Evolutionary conservation across 2,113 vertebrate genomes (phyloP), one percentile per base, ranked within the genome.

Genomic region (Hippotragus niger): DNA sequence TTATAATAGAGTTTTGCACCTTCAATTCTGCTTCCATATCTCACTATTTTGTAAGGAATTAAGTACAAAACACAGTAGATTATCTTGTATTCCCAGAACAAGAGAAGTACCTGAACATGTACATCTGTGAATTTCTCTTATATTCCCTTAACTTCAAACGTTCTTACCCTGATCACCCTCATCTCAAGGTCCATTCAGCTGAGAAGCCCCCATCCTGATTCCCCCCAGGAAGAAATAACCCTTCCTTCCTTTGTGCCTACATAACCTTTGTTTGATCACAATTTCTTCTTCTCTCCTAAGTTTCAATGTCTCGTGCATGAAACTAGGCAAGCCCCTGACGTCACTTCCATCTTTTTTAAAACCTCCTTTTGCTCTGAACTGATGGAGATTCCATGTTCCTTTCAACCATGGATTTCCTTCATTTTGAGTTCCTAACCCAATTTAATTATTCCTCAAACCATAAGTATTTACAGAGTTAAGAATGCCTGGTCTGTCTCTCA

Each of bases 371-470:
- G 52, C 83, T 57, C 80, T 97, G 81, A 89, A 95, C 60, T 91
- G 71, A 87, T 13, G 14, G 58, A 80, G 78, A 96, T 50, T 92
- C 93, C 89, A 76, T 95, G 95, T 98, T 93, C 53, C 94, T 96
- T 93, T 96, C 86, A 96, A 91, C 93, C 71, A 36, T 45, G 43
- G 40, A 57, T 85, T 97, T 98, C 93, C 94, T 97, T 97, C 96
- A 96, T 94, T 97, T 93, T 96, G 88, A 60, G 93, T 96, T 83
- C 81, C 88, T 96, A 97, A 94, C 88, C 93, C 94, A 95, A 91
- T 97, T 95, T 97, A 98, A 97, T 97, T 97, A 97, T 88, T 47
- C 87, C 60, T 78, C 91, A 98, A 97, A 97, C 95, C 82, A 91
- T 83, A 96, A 89, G 55, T 88, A 96, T 95, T 95, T 81, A 81